Evolutionary conservation across 2,113 vertebrate genomes (phyloP).

Genomic region (Cephalopterus ornatus): DNA sequence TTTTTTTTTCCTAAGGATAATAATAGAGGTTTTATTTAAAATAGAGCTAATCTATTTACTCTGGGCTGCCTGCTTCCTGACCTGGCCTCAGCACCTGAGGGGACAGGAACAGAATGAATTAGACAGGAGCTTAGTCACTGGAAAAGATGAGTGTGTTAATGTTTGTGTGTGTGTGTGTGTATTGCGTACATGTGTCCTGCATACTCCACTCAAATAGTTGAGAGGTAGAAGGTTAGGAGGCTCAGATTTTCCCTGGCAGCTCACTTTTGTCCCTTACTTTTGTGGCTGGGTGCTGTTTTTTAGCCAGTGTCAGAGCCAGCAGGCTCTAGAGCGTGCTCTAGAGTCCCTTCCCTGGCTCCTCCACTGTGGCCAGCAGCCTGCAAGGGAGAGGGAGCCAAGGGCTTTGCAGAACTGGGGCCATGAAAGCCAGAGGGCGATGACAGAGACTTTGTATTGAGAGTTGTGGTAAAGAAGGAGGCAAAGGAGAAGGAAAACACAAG

Average conservation of each 20-base stretch:
- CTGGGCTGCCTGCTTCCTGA: constrained; percentile 71
- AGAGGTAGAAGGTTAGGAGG: constrained; percentile 30
- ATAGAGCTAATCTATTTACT: constrained; percentile 70
- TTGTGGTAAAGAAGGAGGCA: neutral
- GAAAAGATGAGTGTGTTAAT: constrained; percentile 49
- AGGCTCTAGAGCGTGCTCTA: neutral
- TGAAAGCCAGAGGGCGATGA: neutral
- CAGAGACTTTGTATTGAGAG: neutral
- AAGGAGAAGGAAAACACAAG: neutral
- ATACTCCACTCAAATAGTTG: neutral
- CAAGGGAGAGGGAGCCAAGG: neutral
- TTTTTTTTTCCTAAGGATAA: constrained; percentile 62
- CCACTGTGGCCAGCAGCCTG: neutral
- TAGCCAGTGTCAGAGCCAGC: fast-evolving
- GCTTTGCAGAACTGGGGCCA: neutral
- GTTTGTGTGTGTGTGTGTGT: neutral
- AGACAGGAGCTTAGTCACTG: constrained; percentile 48
- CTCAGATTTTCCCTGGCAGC: constrained; percentile 24
- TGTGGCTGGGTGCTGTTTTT: neutral
- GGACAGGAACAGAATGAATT: constrained; percentile 60
- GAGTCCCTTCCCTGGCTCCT: neutral
- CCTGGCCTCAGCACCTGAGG: constrained; percentile 71
- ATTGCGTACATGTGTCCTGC: neutral
- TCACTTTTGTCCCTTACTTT: neutral
- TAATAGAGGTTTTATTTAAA: constrained; percentile 65